Conservation (phyloP, 2,888 invertebrate species). For the Papilio gigon region DNA sequence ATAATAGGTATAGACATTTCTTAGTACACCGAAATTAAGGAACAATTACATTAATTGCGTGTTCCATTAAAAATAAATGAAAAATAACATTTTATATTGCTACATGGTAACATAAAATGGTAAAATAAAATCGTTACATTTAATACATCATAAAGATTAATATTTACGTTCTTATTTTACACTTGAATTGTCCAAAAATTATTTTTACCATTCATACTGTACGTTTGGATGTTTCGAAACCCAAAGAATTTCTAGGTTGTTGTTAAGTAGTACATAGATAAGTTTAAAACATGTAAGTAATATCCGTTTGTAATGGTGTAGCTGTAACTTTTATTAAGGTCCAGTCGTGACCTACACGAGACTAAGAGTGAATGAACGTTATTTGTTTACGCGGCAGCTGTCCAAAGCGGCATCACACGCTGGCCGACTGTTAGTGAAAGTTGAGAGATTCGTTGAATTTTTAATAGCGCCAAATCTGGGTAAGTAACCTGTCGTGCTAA, state of each 20-base stretch:
- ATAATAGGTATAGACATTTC: background rate
- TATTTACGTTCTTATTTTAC: constrained; percentile 10
- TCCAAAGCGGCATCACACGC: constrained; percentile 42
- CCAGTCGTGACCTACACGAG: constrained; percentile 22
- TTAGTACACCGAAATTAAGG: constrained; percentile 1
- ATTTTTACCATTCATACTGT: background rate
- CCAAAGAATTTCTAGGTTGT: background rate
- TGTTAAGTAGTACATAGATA: background rate
- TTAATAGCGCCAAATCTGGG: constrained; percentile 77
- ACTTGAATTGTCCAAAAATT: background rate
- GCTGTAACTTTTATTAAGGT: background rate
- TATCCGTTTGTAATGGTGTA: background rate
- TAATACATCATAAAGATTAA: background rate
- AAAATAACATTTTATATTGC: background rate
- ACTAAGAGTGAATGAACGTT: constrained; percentile 36
- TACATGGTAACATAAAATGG: background rate
- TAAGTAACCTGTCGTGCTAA: constrained; percentile 68
- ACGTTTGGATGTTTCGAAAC: background rate
- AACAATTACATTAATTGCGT: constrained; percentile 21
- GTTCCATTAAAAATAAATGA: constrained; percentile 23
- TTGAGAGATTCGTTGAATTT: constrained; percentile 78
- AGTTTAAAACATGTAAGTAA: background rate
- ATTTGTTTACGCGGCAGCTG: constrained; percentile 39
- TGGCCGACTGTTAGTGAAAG: constrained; percentile 74
- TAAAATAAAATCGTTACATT: constrained; percentile 28